Conservation (phyloP, 2,888 invertebrate species). For the Apamea anceps region DNA sequence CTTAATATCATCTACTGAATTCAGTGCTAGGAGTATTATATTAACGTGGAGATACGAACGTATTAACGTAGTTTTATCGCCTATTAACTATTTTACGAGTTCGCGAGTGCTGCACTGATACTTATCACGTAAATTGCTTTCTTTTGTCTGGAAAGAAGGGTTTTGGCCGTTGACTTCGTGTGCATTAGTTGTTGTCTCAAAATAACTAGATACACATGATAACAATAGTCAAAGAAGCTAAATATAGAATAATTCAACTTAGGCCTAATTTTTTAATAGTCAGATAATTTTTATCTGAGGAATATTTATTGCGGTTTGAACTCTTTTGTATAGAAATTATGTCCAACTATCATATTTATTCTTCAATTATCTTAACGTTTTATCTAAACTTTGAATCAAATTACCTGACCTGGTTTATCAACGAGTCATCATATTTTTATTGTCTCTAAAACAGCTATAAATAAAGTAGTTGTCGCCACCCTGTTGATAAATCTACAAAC, state of each 20-base stretch:
- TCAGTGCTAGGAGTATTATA: neutral
- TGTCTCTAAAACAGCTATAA: constrained; percentile 38
- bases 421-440: constrained; percentile 36
- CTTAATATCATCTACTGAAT: neutral
- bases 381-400: constrained; percentile 25
- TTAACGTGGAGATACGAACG: neutral
- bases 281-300: too few relatives aligned
- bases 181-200: neutral
- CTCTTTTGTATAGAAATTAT: too few relatives aligned
- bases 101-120: constrained; percentile 36
- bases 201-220: neutral
- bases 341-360: too few relatives aligned
- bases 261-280: too few relatives aligned
- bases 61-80: constrained; percentile 37
- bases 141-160: neutral
- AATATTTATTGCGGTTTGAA: too few relatives aligned
- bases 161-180: neutral
- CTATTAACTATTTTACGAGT: constrained; percentile 44
- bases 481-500: constrained; percentile 34
- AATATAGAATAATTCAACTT: neutral
- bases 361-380: neutral
- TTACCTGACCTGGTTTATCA: constrained; percentile 18
- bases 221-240: neutral
- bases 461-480: constrained; percentile 27
- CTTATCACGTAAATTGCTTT: constrained; percentile 43